Base-by-base conservation (phyloP, 2,888 invertebrate species). In the Calliphora vomitoria region DNA sequence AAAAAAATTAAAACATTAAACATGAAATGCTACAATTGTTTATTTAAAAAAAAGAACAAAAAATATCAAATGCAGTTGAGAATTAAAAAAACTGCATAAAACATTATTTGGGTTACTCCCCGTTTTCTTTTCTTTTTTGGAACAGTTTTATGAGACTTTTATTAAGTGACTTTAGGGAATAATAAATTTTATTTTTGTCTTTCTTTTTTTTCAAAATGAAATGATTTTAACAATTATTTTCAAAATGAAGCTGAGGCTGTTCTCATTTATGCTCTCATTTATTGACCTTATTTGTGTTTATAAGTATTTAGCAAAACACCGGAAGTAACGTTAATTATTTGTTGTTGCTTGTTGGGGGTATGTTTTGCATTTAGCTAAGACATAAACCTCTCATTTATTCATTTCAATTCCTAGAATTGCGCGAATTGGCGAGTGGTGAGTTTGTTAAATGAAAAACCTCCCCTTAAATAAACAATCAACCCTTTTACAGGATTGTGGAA, bases 351-450 rank as follows among this genome's bases (percentile, higher is more conserved):
- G 53, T 20, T 66, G 53, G 20, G 20, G 68, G 38, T 72, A 72
- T 25, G 8, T 3, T 68, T 53, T 8, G 13, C 0, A 25, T 20
- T 80, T 82, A 87, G 84, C 74, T 10, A 25, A 62, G 81, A 50
- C 84, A 53, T 11, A 13, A 66, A 84, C 87, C 87, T 5, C 15
- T 25, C 55, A 20, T 31, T 41, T 72, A 5, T n/a, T 18, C 1
- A 55, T 11, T 47, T 3, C 47, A 58, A 60, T 25, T 50, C 11
- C 10, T 0, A 18, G 50, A 62, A 62, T 10, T 8, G 15, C 6
- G 13, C 38, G 13, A 35, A 68, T 58, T 84, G 84, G 13, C 38
- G 13, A 35, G 72, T 58, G 87, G 84, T 85, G 78, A 85, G 18
- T 74, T 62, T 6, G n/a, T n/a, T n/a, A 53, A 8, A 15, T 53